A percentile compares a stretch with the other conserved stretches of the same genome.
These are phyloP conservation scores for Gopherus flavomarginatus DNA, from an alignment of 2,113 vertebrate species.

Conservation along the genomic window DNA sequence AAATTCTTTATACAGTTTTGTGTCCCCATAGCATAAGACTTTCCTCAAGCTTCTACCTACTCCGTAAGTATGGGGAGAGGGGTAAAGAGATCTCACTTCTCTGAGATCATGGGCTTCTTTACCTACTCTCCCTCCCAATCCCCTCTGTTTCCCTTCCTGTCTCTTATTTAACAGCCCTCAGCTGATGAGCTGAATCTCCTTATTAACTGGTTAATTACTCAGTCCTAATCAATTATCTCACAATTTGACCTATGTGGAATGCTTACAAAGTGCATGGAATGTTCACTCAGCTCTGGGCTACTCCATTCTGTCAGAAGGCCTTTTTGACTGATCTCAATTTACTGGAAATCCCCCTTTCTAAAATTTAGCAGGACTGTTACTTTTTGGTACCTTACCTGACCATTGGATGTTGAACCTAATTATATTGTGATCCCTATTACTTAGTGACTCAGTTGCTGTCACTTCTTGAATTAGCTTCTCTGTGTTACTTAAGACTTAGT, in stretches of 20 bases:
- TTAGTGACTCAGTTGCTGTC: constrained; percentile 1
- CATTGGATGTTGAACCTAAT: not conserved
- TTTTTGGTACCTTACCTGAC: not conserved
- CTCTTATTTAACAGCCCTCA: not conserved
- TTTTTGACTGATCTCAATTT: not conserved
- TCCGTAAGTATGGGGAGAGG: too few relatives aligned
- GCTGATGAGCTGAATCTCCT: not conserved
- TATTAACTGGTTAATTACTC: not conserved
- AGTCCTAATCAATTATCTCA: not conserved
- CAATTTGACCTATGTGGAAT: not conserved
- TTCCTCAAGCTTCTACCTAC: not conserved
- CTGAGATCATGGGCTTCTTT: not conserved
- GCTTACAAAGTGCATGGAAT: not conserved
- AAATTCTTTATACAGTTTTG: not conserved
- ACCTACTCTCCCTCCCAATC: not conserved
- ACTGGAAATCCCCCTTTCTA: not conserved
- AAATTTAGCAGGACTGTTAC: not conserved
- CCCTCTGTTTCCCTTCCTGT: not conserved
- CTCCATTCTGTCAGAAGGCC: not conserved
- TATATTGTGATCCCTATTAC: not conserved
- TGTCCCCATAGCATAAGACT: not conserved
- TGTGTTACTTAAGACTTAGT: constrained; percentile 4
- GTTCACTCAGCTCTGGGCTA: not conserved
- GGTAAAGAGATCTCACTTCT: not conserved
- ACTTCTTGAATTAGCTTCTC: not conserved